Evolutionary conservation across 2,888 invertebrate species (phyloP).

Genomic region (Schizaphis graminum): DNA sequence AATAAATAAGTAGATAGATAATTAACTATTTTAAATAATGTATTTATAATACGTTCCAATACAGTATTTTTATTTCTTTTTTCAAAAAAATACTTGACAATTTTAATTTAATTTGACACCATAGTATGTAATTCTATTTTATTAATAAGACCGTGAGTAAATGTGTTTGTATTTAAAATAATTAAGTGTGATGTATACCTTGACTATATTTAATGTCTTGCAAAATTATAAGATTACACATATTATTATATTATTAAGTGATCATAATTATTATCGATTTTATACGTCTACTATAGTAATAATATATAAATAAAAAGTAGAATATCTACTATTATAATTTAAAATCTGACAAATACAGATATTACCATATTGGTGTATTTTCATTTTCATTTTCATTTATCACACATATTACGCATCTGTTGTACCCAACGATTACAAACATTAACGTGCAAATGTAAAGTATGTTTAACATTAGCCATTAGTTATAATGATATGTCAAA

Average conservation of each 20-base stretch:
- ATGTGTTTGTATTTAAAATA: neutral
- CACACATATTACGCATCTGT: neutral
- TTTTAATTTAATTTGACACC: neutral
- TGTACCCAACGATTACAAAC: neutral
- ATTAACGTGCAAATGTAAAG: neutral
- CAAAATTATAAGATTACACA: neutral
- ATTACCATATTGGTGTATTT: neutral
- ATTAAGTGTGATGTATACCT: neutral
- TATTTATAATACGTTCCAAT: neutral
- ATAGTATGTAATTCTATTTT: neutral
- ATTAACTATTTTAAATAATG: neutral
- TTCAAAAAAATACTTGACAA: neutral
- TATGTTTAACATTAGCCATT: neutral
- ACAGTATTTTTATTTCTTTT: neutral
- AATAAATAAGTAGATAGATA: neutral
- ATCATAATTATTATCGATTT: neutral
- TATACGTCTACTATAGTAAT: neutral
- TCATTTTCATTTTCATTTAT: neutral
- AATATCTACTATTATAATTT: neutral
- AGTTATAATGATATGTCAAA: too few species aligned
- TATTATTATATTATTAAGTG: neutral
- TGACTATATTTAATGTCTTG: neutral
- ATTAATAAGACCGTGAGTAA: neutral
- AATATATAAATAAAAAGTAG: neutral
- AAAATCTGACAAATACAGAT: neutral